Evolutionary conservation across 2,888 invertebrate genomes (phyloP), one percentile per base, ranked within the genome.

Genomic region (Hemicrepidius hirtus): DNA sequence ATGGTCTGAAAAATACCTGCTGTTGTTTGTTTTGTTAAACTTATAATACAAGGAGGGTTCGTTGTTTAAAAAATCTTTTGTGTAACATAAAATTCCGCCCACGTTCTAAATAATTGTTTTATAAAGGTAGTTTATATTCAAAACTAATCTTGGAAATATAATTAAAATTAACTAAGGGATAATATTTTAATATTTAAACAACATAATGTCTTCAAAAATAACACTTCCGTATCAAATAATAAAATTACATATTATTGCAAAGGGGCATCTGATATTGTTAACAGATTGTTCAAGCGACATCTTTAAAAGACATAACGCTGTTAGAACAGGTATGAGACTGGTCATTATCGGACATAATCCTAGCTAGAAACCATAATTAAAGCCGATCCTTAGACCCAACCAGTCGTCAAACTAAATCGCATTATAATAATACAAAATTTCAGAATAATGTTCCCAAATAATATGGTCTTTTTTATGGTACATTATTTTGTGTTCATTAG

Each of bases 401-500:
- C 66, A 65, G 73, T 74, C 72, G 66, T 60, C 63, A 59, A 62
- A 72, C 77, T 67, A 77, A 77, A 77, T 77, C 71, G 75, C 77
- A 74, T 77, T 77, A 77, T 77, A 77, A 77, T 77, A 77, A 76
- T 74, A 77, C 74, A 71, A 69, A 77, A 77, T 77, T 75, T 77
- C 67, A 68, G 69, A 75, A 77, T 77, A 76, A 77, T 74, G 77
- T 76, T 74, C 75, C 75, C 76, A 76, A 77, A 77, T 77, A 75
- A 77, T 74, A 75, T 72, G 69, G 66, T 64, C 37, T 71, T 76
- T 77, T 76, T 75, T 71, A 44, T 73, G 20, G 49, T 50, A 40
- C 65, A 44, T 62, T 64, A 57, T 62, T 71, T 65, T 60, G 18
- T 49, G 68, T 71, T 74, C 60, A 53, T 71, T 69, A 65, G 49